Conservation (phyloP, 2,888 invertebrate genomes). For the Perizoma affinitatum region DNA sequence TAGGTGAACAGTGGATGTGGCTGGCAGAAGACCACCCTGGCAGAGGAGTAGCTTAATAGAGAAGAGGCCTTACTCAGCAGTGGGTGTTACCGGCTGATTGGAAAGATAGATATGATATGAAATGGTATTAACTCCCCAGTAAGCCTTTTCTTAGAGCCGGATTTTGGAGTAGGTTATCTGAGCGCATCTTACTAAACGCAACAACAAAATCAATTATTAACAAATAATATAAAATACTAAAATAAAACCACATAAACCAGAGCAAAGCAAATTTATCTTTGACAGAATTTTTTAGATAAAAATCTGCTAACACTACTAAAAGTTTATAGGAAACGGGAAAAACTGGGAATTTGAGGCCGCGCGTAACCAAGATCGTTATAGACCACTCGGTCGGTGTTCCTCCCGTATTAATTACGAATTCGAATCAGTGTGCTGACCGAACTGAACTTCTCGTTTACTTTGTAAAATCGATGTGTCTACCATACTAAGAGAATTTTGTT, state of each 20-base stretch:
- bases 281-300: constrained; percentile 22
- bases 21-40: too few species aligned
- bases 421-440: constrained; percentile 75
- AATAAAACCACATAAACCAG: constrained; percentile 4
- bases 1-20: too few species aligned
- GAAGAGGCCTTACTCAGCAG: too few species aligned
- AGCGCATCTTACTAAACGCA: too few species aligned
- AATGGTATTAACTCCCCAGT: too few species aligned
- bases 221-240: not conserved
- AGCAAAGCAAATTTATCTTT: constrained; percentile 14
- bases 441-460: constrained; percentile 58
- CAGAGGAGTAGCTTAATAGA: too few species aligned
- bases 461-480: constrained; percentile 47
- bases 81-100: too few species aligned
- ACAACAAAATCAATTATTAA: not conserved
- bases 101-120: too few species aligned
- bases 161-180: too few species aligned
- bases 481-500: too few species aligned
- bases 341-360: constrained; percentile 19
- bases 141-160: too few species aligned
- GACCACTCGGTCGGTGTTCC: constrained; percentile 38
- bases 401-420: constrained; percentile 73
- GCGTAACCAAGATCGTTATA: constrained; percentile 30
- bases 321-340: constrained; percentile 24
- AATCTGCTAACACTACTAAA: constrained; percentile 23